Evolutionary conservation across 2,113 vertebrate species (phyloP).

Genomic region (Xyrauchen texanus): DNA sequence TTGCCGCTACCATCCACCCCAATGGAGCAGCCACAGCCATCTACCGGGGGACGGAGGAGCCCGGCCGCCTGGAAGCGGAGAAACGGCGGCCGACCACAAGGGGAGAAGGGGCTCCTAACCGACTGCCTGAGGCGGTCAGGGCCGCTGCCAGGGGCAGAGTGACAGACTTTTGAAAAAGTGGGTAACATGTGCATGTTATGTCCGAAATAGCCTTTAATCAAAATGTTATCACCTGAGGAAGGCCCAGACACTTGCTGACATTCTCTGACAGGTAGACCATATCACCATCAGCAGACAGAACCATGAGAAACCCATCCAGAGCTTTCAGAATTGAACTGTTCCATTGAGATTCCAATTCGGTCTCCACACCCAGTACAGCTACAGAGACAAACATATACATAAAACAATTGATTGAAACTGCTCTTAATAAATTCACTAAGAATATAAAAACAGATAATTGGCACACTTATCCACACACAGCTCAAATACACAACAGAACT

Average conservation of each 20-base stretch:
- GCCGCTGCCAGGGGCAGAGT: too few relatives aligned
- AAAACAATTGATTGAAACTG: neutral
- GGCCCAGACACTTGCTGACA: slow-evolving; percentile 94
- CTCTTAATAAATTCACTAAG: neutral
- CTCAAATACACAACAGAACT: neutral
- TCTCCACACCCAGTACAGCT: slow-evolving; percentile 79
- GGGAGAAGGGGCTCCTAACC: too few relatives aligned
- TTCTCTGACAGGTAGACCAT: slow-evolving; percentile 96
- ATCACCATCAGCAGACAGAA: slow-evolving; percentile 95
- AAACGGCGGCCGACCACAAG: too few relatives aligned
- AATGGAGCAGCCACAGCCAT: too few relatives aligned
- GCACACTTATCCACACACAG: neutral
- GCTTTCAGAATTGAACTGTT: slow-evolving; percentile 94
- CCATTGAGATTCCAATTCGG: slow-evolving; percentile 87
- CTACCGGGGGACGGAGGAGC: too few relatives aligned
- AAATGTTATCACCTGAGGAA: slow-evolving; percentile 83
- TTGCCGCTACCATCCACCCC: too few relatives aligned
- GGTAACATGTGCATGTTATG: too few relatives aligned
- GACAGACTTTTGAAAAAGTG: too few relatives aligned
- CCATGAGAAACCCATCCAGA: slow-evolving; percentile 97
- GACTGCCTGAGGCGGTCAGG: too few relatives aligned
- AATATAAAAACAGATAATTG: neutral
- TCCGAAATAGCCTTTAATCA: too few relatives aligned
- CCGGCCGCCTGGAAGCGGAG: too few relatives aligned
- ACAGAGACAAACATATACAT: neutral